These are phyloP conservation scores for Malaclemys terrapin DNA, from an alignment of 2,113 vertebrate genomes.

Conservation along the genomic window DNA sequence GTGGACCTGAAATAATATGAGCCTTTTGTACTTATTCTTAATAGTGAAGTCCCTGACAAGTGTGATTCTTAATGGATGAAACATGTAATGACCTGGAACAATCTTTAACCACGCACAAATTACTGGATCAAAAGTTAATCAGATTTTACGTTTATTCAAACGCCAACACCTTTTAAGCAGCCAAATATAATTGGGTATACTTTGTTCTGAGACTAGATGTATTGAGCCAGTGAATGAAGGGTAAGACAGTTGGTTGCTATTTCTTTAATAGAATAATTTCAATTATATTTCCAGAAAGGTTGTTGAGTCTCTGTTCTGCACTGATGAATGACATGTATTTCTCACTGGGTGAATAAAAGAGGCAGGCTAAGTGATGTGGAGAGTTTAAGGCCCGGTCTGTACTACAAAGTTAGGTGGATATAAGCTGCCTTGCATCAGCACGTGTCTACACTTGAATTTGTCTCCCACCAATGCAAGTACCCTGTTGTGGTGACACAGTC, in stretches of 20 bases:
- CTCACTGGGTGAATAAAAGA: neutral
- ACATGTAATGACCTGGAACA: neutral
- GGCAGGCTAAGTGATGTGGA: neutral
- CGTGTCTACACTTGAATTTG: no score
- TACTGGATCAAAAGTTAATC: neutral
- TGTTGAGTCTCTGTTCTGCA: neutral
- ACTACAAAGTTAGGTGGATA: no score
- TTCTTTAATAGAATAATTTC: neutral
- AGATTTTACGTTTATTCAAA: neutral
- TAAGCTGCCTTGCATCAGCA: no score
- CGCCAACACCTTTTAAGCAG: neutral
- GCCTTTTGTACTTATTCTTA: neutral
- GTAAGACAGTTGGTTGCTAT: neutral
- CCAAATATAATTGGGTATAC: neutral
- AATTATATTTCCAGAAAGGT: neutral
- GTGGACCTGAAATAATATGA: neutral
- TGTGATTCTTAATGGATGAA: neutral
- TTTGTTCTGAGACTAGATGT: neutral
- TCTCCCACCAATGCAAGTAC: no score
- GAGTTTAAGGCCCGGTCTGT: no score
- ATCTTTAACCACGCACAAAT: neutral
- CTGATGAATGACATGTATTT: neutral
- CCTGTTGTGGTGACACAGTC: no score
- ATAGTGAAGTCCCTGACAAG: neutral
- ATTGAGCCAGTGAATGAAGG: neutral